phyloP scores from a whole-genome alignment of 2,888 invertebrate genomes.

The Boloria euphrosyne region DNA sequence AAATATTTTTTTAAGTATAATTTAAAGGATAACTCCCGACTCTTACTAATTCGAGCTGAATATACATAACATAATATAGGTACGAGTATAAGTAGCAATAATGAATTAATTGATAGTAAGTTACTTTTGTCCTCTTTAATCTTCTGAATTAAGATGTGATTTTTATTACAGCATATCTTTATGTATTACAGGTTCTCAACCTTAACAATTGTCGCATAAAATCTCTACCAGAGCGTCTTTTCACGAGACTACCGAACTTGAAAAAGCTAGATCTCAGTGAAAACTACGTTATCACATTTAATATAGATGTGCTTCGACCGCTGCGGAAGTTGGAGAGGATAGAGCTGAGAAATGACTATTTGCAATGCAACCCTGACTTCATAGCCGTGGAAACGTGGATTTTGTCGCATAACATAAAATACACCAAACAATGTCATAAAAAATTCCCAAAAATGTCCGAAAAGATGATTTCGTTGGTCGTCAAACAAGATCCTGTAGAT shows the following conservation, averaged over 20 bases:
- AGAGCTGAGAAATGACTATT: conserved; percentile 80
- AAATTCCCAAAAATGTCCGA: conserved; percentile 78
- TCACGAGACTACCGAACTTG: conserved; percentile 80
- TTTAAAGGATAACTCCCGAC: too few relatives aligned
- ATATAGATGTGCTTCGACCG: conserved; percentile 69
- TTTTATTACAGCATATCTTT: background rate
- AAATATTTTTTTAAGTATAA: too few relatives aligned
- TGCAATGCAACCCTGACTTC: conserved; percentile 78
- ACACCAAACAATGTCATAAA: conserved; percentile 71
- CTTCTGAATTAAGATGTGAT: too few relatives aligned
- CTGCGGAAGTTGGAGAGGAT: conserved; percentile 75
- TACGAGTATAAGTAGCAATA: too few relatives aligned
- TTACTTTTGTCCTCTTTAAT: too few relatives aligned
- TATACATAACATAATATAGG: too few relatives aligned
- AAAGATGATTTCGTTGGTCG: conserved; percentile 77
- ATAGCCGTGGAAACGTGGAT: conserved; percentile 71
- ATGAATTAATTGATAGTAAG: too few relatives aligned
- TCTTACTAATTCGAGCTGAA: too few relatives aligned
- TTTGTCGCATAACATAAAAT: conserved; percentile 60
- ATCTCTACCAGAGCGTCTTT: conserved; percentile 74
- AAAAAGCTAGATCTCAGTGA: conserved; percentile 82
- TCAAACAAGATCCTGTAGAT: conserved; percentile 57
- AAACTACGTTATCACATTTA: conserved; percentile 82
- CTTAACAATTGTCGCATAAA: conserved; percentile 83
- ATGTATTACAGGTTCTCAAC: conserved; percentile 76